These are phyloP conservation scores for Ammospiza caudacuta DNA, from an alignment of 2,113 vertebrate species.

Conservation along the genomic window DNA sequence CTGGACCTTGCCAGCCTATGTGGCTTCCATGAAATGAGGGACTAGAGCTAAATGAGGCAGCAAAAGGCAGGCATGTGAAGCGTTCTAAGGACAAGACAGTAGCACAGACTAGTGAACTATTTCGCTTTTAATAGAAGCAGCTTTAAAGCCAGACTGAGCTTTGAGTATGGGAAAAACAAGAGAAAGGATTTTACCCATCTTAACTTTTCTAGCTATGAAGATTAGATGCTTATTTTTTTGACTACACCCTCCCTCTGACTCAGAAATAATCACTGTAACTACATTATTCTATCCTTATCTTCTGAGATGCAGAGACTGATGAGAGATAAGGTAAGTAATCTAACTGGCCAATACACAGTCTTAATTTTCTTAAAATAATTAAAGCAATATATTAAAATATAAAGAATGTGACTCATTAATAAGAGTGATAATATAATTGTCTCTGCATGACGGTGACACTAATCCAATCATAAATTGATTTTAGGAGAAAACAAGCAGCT, in stretches of 20 bases:
- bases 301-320: not conserved
- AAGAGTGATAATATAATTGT: not conserved
- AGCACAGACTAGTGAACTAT: not conserved
- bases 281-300: not conserved
- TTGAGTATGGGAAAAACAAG: not conserved
- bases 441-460: not conserved
- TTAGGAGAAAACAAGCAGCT: conserved; percentile 6
- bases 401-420: not conserved
- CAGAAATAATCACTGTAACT: not conserved
- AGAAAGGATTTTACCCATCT: not conserved
- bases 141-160: not conserved
- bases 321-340: not conserved
- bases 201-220: not conserved
- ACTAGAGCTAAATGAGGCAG: not conserved
- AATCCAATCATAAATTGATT: not conserved
- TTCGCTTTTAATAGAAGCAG: not conserved
- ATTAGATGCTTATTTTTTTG: not conserved
- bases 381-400: not conserved
- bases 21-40: not conserved
- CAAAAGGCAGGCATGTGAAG: not conserved
- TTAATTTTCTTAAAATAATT: conserved; percentile 19
- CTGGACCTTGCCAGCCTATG: not conserved
- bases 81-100: not conserved
- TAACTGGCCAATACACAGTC: not conserved
- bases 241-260: not conserved